Base-by-base conservation (phyloP, 2,797 vertebrate species). In the Capromys pilorides region DNA sequence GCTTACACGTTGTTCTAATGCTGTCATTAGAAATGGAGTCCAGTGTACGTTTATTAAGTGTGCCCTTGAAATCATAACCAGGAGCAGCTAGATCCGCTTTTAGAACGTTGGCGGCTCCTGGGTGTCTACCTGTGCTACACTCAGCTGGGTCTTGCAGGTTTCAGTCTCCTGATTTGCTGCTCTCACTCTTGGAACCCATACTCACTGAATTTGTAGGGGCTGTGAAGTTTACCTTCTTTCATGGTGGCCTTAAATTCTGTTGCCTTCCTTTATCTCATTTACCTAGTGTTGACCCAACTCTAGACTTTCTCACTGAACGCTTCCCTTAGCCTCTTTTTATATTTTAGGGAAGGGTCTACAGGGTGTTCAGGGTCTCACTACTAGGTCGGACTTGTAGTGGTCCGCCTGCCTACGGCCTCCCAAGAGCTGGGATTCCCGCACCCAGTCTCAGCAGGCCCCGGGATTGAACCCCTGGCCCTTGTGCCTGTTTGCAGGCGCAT, bases 21-120 rank as follows among this genome's bases (percentile, higher is more conserved):
- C 12, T 66, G 22, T 78, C n/a, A 78, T 39, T 86, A 71, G n/a
- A 94, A 89, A 84, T 86, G 86, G 82, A 93, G 31, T 89, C 28
- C 41, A 86, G 64, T 24, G 9, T 49, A 78, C 33, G 82, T 82
- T 85, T 78, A 71, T 31, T 51, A 57, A 57, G 62, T 95, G 69
- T 86, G 4, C 89, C 1, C 22, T 78, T 87, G 95, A 82, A 82
- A 24, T 79, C 78, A 66, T 88, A 90, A 84, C 13, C 41, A 86
- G 73, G 45, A 91, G 51, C 66, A 77, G 12, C 19, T 39, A 21
- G 31, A 9, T 64, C 12, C 16, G 61, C 77, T 88, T 88, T 57
- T 64, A 88, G 75, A 66, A 80, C 78, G 21, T 67, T 78, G 54
- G 26, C 86, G 36, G 82, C 21, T 21, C 0, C 0, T 36, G 64